Percentiles rank a stretch among this genome's conserved stretches.
Conservation (phyloP, 2,888 invertebrate genomes). For the Mimas tiliae region DNA sequence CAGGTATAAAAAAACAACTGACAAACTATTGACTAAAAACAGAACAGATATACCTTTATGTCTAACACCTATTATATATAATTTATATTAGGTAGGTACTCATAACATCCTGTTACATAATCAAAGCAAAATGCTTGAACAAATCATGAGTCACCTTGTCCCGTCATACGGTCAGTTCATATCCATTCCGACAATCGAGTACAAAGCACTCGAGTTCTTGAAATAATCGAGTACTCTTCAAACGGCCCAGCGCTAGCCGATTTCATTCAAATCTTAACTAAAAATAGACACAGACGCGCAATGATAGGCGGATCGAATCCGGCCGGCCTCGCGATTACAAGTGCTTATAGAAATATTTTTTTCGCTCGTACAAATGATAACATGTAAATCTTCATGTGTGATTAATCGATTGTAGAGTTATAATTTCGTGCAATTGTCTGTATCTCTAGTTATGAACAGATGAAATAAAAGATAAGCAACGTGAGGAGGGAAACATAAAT, state of each 20-base stretch:
- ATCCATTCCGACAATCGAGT: constrained; percentile 13
- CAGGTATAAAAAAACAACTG: no score
- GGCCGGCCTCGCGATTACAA: constrained; percentile 14
- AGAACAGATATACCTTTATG: no score
- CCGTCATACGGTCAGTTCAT: background rate
- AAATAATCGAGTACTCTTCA: constrained; percentile 11
- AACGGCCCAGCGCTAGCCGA: constrained; percentile 2
- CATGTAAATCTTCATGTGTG: constrained; percentile 19
- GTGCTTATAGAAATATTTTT: constrained; percentile 21
- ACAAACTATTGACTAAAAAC: no score
- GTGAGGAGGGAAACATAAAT: background rate
- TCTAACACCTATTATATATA: no score
- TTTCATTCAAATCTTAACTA: constrained; percentile 7
- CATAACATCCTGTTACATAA: background rate
- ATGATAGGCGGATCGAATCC: constrained; percentile 17
- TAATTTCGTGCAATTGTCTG: background rate
- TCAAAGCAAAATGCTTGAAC: background rate
- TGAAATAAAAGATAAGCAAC: background rate
- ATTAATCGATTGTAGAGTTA: constrained; percentile 3
- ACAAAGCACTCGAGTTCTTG: constrained; percentile 14
- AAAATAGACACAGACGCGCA: constrained; percentile 22
- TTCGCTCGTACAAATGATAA: constrained; percentile 15
- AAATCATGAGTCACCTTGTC: background rate
- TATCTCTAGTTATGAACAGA: background rate
- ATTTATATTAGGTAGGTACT: no score